A percentile compares a stretch with the other conserved stretches of the same genome.
phyloP scores from a whole-genome alignment of 2,888 invertebrate genomes.

The Orthosia gracilis region DNA sequence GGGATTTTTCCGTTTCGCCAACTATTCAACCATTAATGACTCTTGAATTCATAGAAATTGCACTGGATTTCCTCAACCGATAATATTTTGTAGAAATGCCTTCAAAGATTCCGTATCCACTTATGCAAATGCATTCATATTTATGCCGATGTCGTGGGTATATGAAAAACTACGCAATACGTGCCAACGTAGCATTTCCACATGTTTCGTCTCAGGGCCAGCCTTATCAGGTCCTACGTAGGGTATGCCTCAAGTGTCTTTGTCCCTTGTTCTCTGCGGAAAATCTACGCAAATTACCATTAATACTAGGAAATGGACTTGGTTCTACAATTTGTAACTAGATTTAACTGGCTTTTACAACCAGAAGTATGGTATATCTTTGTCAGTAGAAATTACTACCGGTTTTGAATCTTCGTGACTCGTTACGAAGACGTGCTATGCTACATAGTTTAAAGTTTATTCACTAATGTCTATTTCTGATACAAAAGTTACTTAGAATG shows the following conservation, averaged over 20 bases:
- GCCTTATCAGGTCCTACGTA: slow-evolving; percentile 44
- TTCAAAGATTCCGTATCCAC: slow-evolving; percentile 10
- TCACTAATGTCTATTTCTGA: background rate
- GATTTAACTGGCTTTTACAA: slow-evolving; percentile 22
- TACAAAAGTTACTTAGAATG: background rate
- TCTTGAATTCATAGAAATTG: background rate
- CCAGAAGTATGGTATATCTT: slow-evolving; percentile 19
- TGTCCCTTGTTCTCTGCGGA: slow-evolving; percentile 54
- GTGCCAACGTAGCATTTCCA: slow-evolving; percentile 23
- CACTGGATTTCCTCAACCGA: slow-evolving; percentile 19
- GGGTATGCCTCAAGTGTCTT: slow-evolving; percentile 39
- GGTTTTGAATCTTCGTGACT: slow-evolving; percentile 1
- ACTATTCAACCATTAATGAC: background rate
- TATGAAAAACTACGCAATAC: slow-evolving; percentile 60
- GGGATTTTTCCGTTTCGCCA: background rate
- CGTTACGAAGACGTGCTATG: background rate
- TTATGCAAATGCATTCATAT: slow-evolving; percentile 47
- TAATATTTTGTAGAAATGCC: slow-evolving; percentile 3
- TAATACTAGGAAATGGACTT: slow-evolving; percentile 45
- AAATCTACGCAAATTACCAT: slow-evolving; percentile 47
- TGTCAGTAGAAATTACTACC: slow-evolving; percentile 16
- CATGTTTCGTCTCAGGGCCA: slow-evolving; percentile 52
- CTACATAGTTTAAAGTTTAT: background rate
- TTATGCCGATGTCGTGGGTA: slow-evolving; percentile 19
- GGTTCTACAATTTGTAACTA: slow-evolving; percentile 5